These are phyloP conservation scores for Gadopsis bispinosus DNA, from an alignment of 2,797 vertebrate genomes.

Conservation along the genomic window DNA sequence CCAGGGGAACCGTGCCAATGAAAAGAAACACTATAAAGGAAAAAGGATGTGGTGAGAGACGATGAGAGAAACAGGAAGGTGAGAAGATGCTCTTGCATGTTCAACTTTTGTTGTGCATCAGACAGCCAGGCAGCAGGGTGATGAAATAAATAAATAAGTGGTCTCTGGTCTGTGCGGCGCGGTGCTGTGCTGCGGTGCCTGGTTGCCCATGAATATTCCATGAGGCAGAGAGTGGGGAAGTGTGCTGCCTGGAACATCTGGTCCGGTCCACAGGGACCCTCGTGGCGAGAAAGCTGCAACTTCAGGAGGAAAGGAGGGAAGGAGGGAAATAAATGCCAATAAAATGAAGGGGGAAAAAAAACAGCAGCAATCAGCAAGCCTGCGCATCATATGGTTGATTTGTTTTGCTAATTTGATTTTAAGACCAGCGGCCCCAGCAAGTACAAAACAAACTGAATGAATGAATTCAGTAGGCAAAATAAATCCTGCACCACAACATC, in stretches of 20 bases:
- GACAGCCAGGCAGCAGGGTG: slow-evolving; percentile 80
- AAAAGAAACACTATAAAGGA: slow-evolving; percentile 42
- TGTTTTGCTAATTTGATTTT: slow-evolving; percentile 89
- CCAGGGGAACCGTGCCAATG: slow-evolving; percentile 25
- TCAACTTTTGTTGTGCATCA: slow-evolving; percentile 82
- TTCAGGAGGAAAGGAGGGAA: slow-evolving; percentile 82
- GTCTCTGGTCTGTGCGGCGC: slow-evolving; percentile 76
- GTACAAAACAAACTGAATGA: slow-evolving; percentile 68
- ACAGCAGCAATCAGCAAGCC: slow-evolving; percentile 79
- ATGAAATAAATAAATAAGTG: slow-evolving; percentile 88
- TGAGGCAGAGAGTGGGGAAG: slow-evolving; percentile 87
- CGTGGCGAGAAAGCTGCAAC: slow-evolving; percentile 88
- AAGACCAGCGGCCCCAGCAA: slow-evolving; percentile 77
- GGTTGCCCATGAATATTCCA: slow-evolving; percentile 90
- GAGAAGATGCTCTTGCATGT: slow-evolving; percentile 72
- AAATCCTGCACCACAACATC: slow-evolving; percentile 55
- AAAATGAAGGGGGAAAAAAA: slow-evolving; percentile 65
- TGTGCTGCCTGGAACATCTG: slow-evolving; percentile 89
- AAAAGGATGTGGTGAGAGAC: slow-evolving; percentile 42
- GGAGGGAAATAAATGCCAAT: slow-evolving; percentile 78
- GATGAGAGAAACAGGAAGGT: slow-evolving; percentile 59
- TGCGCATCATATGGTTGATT: slow-evolving; percentile 86
- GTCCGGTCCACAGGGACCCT: slow-evolving; percentile 87
- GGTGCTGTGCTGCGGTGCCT: slow-evolving; percentile 79
- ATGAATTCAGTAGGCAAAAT: slow-evolving; percentile 59